Evolutionary conservation across 1,140 invertebrate genomes (phyloP).

Genomic region (Solenopsis invicta): DNA sequence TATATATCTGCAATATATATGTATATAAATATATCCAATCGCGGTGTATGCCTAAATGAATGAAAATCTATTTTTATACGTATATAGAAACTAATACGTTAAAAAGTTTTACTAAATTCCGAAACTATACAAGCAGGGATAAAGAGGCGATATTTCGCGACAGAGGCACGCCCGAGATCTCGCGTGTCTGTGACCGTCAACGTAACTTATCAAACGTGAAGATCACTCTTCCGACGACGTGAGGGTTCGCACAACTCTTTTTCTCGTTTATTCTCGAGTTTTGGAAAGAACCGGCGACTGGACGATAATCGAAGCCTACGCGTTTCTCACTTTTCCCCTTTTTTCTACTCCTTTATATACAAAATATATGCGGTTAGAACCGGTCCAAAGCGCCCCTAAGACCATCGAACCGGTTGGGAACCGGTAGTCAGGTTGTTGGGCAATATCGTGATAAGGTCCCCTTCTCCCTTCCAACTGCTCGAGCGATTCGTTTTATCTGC

Average conservation of each 20-base stretch:
- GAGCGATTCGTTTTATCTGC: not conserved
- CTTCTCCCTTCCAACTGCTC: not conserved
- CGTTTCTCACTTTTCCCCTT: not conserved
- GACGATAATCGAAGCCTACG: not conserved
- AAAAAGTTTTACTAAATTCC: conserved; percentile 1
- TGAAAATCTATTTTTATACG: conserved; percentile 36
- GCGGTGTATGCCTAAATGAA: conserved; percentile 60
- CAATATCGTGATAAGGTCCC: conserved; percentile 55
- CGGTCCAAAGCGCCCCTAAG: conserved; percentile 41
- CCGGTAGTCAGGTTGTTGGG: conserved; percentile 15
- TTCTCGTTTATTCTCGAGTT: conserved; percentile 32
- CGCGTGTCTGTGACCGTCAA: not conserved
- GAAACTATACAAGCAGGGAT: not conserved
- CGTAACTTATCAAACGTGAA: not conserved
- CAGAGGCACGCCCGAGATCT: not conserved
- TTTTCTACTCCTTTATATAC: not conserved
- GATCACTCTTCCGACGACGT: not conserved
- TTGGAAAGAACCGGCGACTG: conserved; percentile 6
- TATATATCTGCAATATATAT: conserved; percentile 15
- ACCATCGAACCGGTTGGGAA: conserved; percentile 37
- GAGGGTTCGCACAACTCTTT: not conserved
- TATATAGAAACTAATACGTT: not conserved
- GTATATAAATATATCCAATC: conserved; percentile 63
- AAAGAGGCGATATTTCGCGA: not conserved
- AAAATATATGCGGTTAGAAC: conserved; percentile 11